Base-by-base conservation (phyloP, 2,797 vertebrate species). In the Hirundo rustica region DNA sequence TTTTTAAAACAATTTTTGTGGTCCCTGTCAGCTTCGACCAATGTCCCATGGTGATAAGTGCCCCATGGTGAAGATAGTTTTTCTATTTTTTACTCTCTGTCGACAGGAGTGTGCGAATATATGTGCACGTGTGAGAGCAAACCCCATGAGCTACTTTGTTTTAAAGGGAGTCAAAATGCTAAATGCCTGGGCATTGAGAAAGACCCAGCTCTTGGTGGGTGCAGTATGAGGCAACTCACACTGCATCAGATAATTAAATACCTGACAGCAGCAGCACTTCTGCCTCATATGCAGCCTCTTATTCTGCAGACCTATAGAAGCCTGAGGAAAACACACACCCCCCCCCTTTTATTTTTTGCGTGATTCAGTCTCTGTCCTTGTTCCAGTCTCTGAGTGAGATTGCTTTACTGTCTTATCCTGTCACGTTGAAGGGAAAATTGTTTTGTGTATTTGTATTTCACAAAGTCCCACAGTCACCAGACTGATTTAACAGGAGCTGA, bases 181-280 rank as follows among this genome's bases (percentile, higher is more conserved):
- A 42, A 85, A 61, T 71, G 17, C 5, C 16, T 76, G 34, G 2
- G 4, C 26, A 15, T 0, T 8, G 29, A 21, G 80, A 38, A 38
- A 89, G 77, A 76, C 13, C 10, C 58, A 68, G 27, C 42, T 38
- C 38, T n/a, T 27, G n/a, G 26, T 27, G 60, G 6, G 22, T 67
- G n/a, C 16, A 44, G 1, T 30, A 42, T 0, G 0, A 62, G 40
- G 8, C 55, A 82, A 40, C 60, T 45, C 51, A 10, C 0, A 0
- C 36, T 58, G 55, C 8, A 6, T 57, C 58, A 42, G 16, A 27
- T 21, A n/a, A n/a, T n/a, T n/a, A 32, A 94, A 53, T 36, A 78
- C 17, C 38, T 77, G 34, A 53, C 4, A 71, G 50, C 27, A 78
- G 40, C 50, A 78, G 7, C 17, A 47, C 8, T 42, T 79, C 53